Evolutionary conservation across 2,888 invertebrate genomes (phyloP).

Genomic region (Trisateles emortualis): DNA sequence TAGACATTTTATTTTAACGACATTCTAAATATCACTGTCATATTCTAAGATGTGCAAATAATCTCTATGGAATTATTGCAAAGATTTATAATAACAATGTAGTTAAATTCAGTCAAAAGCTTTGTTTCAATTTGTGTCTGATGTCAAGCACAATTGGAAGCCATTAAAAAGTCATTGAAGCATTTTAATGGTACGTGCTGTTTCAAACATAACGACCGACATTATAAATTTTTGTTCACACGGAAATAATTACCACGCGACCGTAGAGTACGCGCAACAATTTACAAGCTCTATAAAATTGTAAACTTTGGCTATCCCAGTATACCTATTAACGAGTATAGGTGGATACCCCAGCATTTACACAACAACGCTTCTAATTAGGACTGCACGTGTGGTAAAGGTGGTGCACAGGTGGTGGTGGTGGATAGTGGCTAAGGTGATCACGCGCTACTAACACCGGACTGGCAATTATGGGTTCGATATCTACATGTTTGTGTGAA

Average conservation of each 20-base stretch:
- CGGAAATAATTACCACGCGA: constrained; percentile 53
- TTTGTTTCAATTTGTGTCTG: constrained; percentile 15
- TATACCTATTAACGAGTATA: constrained; percentile 2
- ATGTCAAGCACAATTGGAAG: constrained; percentile 25
- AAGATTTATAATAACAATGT: background rate
- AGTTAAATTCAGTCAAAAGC: constrained; percentile 2
- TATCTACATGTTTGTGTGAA: no score
- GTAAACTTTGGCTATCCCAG: constrained; percentile 13
- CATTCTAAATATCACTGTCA: no score
- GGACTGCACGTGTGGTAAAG: no score
- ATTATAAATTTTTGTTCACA: constrained; percentile 47
- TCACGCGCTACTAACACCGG: no score
- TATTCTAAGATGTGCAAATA: background rate
- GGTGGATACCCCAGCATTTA: no score
- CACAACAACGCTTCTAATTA: no score
- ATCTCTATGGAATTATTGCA: background rate
- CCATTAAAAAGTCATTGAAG: constrained; percentile 48
- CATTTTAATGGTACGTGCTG: constrained; percentile 41
- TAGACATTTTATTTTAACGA: no score
- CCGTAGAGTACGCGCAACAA: constrained; percentile 24
- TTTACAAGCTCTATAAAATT: constrained; percentile 27
- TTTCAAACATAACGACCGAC: constrained; percentile 33
- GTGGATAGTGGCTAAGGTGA: no score
- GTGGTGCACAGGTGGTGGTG: no score
- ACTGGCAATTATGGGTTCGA: no score